phyloP scores from a whole-genome alignment of 1,140 invertebrate species.

The Rhagoletis zephyria region DNA sequence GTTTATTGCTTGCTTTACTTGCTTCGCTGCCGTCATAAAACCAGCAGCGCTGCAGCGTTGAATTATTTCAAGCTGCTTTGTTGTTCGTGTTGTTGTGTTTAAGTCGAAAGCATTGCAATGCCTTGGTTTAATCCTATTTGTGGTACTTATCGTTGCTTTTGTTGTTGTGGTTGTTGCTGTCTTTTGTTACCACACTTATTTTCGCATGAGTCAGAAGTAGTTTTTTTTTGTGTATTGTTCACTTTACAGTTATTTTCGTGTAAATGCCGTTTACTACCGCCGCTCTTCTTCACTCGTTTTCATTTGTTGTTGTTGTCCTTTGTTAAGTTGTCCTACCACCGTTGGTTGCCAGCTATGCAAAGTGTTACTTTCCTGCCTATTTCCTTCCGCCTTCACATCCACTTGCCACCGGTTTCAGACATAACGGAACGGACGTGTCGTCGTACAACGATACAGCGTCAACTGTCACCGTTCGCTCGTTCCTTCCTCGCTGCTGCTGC shows the following conservation, averaged over 20 bases:
- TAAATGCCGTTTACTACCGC: background rate
- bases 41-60: background rate
- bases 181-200: background rate
- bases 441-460: conserved; percentile 32
- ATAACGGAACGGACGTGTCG: conserved; percentile 44
- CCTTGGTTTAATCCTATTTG: background rate
- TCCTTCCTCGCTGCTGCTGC: too few species aligned
- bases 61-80: conserved; percentile 12
- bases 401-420: background rate
- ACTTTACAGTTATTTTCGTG: conserved; percentile 18
- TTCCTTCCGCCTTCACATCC: conserved; percentile 41
- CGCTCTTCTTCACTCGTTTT: background rate
- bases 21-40: conserved; percentile 4
- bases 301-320: background rate
- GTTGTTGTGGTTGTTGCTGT: background rate
- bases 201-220: conserved; percentile 33
- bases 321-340: conserved; percentile 10
- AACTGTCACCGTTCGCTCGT: background rate
- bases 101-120: background rate
- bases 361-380: conserved; percentile 47
- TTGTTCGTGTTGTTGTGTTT: background rate
- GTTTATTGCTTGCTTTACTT: background rate
- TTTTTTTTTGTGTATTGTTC: background rate
- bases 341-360: background rate
- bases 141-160: background rate